A percentile compares a stretch with the other conserved stretches of the same genome.
Evolutionary conservation across 2,113 vertebrate genomes (phyloP).

Genomic region (Centropus bengalensis): DNA sequence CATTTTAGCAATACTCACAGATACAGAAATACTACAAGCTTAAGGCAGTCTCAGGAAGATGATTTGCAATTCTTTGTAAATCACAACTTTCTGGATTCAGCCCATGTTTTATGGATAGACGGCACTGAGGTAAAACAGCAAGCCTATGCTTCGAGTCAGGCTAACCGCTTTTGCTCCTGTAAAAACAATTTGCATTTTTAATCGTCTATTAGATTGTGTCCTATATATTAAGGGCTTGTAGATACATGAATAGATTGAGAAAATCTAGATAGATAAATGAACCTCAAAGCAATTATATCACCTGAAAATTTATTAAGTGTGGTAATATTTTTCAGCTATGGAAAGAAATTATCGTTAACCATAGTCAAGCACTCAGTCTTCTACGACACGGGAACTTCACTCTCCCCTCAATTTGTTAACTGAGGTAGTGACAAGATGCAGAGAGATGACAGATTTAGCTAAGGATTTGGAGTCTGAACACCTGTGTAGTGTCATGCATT

Average conservation of each 20-base stretch:
- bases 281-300: neutral
- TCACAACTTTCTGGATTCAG: neutral
- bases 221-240: neutral
- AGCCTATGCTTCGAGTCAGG: neutral
- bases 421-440: constrained; percentile 33
- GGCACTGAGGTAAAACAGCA: neutral
- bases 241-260: neutral
- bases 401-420: constrained; percentile 7
- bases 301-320: neutral
- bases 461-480: constrained; percentile 59
- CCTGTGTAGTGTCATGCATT: constrained; percentile 67
- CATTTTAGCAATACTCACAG: neutral
- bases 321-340: neutral
- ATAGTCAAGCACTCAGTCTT: neutral
- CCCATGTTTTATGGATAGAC: neutral
- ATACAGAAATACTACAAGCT: neutral
- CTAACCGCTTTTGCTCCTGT: neutral
- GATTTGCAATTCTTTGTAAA: neutral
- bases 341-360: neutral
- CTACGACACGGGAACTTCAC: constrained; percentile 5
- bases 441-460: constrained; percentile 47
- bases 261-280: neutral
- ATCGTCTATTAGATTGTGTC: neutral
- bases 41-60: neutral
- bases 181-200: neutral